Conservation (phyloP, 2,113 vertebrate genomes). For the Caloenas nicobarica region DNA sequence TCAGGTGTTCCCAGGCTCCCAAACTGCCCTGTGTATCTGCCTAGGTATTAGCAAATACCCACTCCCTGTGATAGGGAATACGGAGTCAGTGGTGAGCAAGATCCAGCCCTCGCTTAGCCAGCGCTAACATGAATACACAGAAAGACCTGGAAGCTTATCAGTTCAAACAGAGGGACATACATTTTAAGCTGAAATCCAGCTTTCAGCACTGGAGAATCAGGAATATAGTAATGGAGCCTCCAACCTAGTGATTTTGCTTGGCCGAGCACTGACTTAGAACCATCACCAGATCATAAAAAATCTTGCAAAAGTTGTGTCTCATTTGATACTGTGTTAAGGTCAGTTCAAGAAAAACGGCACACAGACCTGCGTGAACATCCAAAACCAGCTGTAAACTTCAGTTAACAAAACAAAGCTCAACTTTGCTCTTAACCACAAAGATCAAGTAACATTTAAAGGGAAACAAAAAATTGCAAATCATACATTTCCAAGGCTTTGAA, state of each 20-base stretch:
- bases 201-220: background rate
- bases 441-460: background rate
- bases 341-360: background rate
- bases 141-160: background rate
- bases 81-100: background rate
- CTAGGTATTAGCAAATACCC: background rate
- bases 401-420: slow-evolving; percentile 24
- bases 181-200: background rate
- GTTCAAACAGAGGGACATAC: background rate
- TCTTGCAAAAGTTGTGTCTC: background rate
- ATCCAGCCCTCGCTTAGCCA: background rate
- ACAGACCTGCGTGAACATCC: background rate
- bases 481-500: slow-evolving; percentile 33
- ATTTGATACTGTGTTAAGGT: background rate
- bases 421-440: background rate
- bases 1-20: background rate
- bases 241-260: background rate
- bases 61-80: background rate
- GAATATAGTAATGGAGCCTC: background rate
- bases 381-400: background rate
- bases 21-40: background rate
- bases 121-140: background rate
- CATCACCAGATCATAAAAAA: background rate
- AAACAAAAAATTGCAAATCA: slow-evolving; percentile 35
- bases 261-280: background rate